Base-by-base conservation (phyloP, 1,140 invertebrate species). In the Brachionus rotundiformis region DNA sequence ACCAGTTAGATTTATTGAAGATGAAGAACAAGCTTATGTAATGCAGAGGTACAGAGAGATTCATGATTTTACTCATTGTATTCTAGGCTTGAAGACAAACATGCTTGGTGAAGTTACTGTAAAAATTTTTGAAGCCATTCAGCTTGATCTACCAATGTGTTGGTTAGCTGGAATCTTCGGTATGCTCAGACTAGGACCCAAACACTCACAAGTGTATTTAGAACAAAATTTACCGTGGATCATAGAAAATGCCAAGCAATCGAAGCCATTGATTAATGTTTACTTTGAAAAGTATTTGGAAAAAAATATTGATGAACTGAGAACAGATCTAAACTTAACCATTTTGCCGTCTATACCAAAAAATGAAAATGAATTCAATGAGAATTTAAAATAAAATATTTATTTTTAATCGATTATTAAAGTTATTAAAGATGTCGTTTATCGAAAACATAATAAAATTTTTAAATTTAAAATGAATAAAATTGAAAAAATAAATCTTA, bases 221-320 rank as follows among this genome's bases (percentile, higher is more conserved):
- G 90, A 91, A 6, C 90, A 91, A 84, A 92, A 95, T 88, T 89
- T 97, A 54, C 93, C 93, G 1, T 98, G 95, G 95, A 94, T 94
- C 10, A 89, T 96, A 4, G 87, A 90, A 84, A 94, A 92, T 84
- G 95, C 94, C 25, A 90, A 89, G 82, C 90, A 91, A 84, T 91
- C 92, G 13, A 91, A 92, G 83, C 92, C 93, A 86, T 87, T 95
- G 39, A 89, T 95, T 88, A 91, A 91, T 84, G 89, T 96, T 49
- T 97, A 95, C 88, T 98, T 92, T 90, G 96, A 98, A 87, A 92
- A 95, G 89, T 90, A 95, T 83, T 98, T 95, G 94, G 93, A 96
- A 65, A 93, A 96, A 88, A 89, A 92, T 41, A 87, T 98, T 4
- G 85, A 89, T 68, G 94, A 97, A 25, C 91, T 98, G 83, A 90